phyloP scores from a whole-genome alignment of 2,113 vertebrate species.

The Rana temporaria region DNA sequence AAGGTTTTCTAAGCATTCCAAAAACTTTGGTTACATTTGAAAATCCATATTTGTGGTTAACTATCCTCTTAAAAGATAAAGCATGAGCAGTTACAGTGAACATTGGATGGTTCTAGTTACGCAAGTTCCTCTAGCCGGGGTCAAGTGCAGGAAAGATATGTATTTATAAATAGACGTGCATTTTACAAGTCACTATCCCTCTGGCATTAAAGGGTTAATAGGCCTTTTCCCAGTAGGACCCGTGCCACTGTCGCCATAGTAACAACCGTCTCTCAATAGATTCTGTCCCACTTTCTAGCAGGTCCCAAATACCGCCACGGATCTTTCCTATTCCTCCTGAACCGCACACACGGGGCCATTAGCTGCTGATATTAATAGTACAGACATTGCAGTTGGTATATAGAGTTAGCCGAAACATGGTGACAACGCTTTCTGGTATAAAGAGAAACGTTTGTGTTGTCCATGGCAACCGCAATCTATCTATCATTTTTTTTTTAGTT shows the following conservation, averaged over 20 bases:
- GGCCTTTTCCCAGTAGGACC: slow-evolving; percentile 27
- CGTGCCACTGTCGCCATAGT: slow-evolving; percentile 32
- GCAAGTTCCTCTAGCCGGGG: neutral
- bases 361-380: neutral
- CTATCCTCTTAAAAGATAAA: too few species aligned
- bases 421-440: too few species aligned
- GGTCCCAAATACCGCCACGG: slow-evolving; percentile 5
- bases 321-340: neutral
- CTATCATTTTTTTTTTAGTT: too few species aligned
- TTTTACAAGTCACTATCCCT: neutral
- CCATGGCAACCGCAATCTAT: too few species aligned
- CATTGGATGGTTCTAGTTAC: neutral
- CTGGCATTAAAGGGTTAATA: slow-evolving; percentile 18
- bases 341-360: too few species aligned
- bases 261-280: slow-evolving; percentile 25
- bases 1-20: too few species aligned
- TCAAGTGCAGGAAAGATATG: neutral
- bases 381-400: too few species aligned
- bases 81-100: neutral
- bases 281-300: slow-evolving; percentile 44
- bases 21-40: too few species aligned
- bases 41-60: too few species aligned
- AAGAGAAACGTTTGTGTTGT: too few species aligned
- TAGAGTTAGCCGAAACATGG: too few species aligned
- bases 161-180: slow-evolving; percentile 5